These are phyloP conservation scores for Nannoperca obscura DNA, from an alignment of 2,797 vertebrate species.

Conservation along the genomic window DNA sequence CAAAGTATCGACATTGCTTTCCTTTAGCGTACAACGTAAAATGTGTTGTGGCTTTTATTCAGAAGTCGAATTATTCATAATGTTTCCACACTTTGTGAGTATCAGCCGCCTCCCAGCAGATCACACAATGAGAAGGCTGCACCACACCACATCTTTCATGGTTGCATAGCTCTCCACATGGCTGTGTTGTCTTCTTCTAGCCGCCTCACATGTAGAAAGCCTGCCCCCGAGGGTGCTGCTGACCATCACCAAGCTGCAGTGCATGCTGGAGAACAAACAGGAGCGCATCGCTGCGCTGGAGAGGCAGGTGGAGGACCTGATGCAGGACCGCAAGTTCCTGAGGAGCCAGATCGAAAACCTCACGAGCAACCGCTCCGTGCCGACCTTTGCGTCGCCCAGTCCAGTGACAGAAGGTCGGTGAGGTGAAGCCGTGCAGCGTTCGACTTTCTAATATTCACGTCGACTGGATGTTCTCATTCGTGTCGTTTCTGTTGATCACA, in stretches of 20 bases:
- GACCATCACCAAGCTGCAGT: constrained; percentile 84
- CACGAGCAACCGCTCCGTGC: constrained; percentile 73
- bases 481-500: background rate
- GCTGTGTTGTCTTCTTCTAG: constrained; percentile 25
- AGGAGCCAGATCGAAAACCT: constrained; percentile 85
- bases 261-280: constrained; percentile 84
- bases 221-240: constrained; percentile 80
- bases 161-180: background rate
- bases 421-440: rapidly evolving
- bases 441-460: background rate
- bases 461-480: rapidly evolving
- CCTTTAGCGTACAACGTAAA: background rate
- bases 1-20: background rate
- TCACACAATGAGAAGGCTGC: background rate
- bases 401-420: constrained; percentile 68
- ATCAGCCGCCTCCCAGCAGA: background rate
- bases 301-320: constrained; percentile 82
- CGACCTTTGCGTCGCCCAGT: constrained; percentile 56
- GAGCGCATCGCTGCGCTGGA: constrained; percentile 81
- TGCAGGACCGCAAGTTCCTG: constrained; percentile 86
- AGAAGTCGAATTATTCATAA: background rate
- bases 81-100: background rate
- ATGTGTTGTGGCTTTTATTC: background rate
- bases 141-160: too few species aligned
- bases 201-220: constrained; percentile 63